phyloP scores from a whole-genome alignment of 1,140 invertebrate genomes.

The Zaprionus gabonicus region DNA sequence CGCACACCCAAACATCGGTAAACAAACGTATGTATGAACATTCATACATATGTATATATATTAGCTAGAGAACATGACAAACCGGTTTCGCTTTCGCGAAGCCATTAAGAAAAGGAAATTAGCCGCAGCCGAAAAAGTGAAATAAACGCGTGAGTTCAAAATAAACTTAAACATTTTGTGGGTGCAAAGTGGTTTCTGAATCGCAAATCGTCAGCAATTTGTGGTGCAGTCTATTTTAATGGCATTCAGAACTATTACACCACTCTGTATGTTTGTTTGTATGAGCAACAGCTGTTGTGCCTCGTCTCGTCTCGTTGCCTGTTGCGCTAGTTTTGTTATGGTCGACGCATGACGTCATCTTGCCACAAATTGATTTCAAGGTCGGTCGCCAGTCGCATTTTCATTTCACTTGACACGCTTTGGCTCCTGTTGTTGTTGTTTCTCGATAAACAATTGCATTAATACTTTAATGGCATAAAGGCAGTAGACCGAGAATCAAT shows the following conservation, averaged over 20 bases:
- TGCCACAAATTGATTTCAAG: slow-evolving; percentile 76
- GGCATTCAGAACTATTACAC: neutral
- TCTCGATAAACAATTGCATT: slow-evolving; percentile 58
- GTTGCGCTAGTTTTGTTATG: slow-evolving; percentile 48
- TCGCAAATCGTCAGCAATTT: neutral
- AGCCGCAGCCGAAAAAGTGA: slow-evolving; percentile 43
- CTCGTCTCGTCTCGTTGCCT: slow-evolving; percentile 27
- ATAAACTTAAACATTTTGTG: slow-evolving; percentile 51
- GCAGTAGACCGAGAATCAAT: neutral
- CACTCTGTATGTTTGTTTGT: neutral
- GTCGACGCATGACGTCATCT: slow-evolving; percentile 63
- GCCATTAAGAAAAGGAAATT: slow-evolving; percentile 60
- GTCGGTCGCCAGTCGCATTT: slow-evolving; percentile 69
- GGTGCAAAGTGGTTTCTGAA: slow-evolving; percentile 39
- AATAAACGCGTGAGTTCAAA: slow-evolving; percentile 28
- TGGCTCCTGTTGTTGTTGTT: slow-evolving; percentile 41
- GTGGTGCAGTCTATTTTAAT: slow-evolving; percentile 6
- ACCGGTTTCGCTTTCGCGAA: slow-evolving; percentile 65
- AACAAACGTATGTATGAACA: neutral
- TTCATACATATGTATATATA: slow-evolving; percentile 2
- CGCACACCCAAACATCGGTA: slow-evolving; percentile 16
- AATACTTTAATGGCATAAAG: slow-evolving; percentile 36
- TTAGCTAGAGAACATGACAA: slow-evolving; percentile 71
- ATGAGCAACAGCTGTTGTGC: slow-evolving; percentile 55
- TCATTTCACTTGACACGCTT: slow-evolving; percentile 79